Evolutionary conservation across 2,113 vertebrate species (phyloP), one percentile per base, ranked within the genome.

Genomic region (Arothron firmamentum): DNA sequence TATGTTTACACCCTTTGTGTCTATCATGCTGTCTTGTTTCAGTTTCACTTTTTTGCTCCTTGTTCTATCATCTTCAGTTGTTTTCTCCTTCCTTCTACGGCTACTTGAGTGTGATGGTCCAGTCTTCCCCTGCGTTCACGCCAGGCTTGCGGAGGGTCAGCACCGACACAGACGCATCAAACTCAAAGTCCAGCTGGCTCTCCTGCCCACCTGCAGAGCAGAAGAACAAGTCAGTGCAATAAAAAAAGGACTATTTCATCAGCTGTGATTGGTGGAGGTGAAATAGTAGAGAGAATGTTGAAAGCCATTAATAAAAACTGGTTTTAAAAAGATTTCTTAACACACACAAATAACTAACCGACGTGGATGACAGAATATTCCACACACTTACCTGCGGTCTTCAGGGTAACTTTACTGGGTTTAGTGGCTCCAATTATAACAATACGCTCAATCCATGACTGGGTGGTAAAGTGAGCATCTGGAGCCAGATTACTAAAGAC

Each of bases 131-230:
- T 17, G 92, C 88, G 0, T 83, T 95, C 78, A 95, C 85, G 0
- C 90, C 88, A 1, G 94, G 95, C 75, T 95, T 96, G 28, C 93
- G 93, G 16, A 96, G 64, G 2, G 90, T 90, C 76, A 95, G 65
- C 54, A 94, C 90, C 0, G 92, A 93, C 25, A 89, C 88, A 34
- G 90, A 87, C 0, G 91, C 69, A 7, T 94, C 87, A 38, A 95
- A 93, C 3, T 93, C 92, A 65, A 94, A 96, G 62, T 93, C 91
- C 45, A 96, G 45, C 21, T 74, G 80, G 18, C 73, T 90, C 62
- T 91, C 90, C 0, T 81, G 67, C 11, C 90, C 90, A 68, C 85
- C 94, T 96, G 72, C 2, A 50, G 47, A 66, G 38, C 41, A 31
- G 18, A 42, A 16, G 18, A 56, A 34, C 2, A 12, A 55, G 12